Percentiles rank a stretch among this genome's conserved stretches.
Conservation (phyloP, 2,797 vertebrate species). For the Sebastes melanostomus region DNA sequence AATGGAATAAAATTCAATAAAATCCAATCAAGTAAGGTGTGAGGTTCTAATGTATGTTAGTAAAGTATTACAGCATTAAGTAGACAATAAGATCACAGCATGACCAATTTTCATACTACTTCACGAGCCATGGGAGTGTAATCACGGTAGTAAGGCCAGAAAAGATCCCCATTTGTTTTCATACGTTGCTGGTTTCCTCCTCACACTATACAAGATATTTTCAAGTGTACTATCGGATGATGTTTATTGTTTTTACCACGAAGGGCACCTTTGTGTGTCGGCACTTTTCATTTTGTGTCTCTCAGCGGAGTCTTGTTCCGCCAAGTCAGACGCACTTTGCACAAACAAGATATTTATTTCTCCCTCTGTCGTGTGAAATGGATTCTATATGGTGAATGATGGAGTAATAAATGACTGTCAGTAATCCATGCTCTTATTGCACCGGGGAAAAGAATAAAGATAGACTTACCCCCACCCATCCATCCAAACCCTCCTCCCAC, state of each 20-base stretch:
- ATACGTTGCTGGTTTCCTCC: neutral
- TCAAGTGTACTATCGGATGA: neutral
- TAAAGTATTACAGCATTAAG: neutral
- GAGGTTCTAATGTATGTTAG: neutral
- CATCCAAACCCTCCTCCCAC: neutral
- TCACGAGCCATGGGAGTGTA: neutral
- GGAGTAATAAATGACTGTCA: constrained; percentile 7
- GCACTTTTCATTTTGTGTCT: neutral
- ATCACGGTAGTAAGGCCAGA: neutral
- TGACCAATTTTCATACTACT: neutral
- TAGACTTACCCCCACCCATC: neutral
- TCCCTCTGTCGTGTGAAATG: neutral
- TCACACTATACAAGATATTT: neutral
- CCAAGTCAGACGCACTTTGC: neutral
- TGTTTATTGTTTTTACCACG: no score
- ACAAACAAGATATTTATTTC: constrained; percentile 14
- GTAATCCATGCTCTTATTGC: constrained; percentile 14
- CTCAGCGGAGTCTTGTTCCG: neutral
- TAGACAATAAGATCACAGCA: neutral
- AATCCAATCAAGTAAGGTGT: neutral
- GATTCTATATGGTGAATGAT: constrained; percentile 23
- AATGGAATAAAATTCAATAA: neutral
- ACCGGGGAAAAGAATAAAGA: constrained; percentile 26
- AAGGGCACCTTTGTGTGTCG: no score
- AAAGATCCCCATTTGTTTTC: neutral